Percentiles rank a stretch among this genome's conserved stretches.
phyloP scores from a whole-genome alignment of 1,140 invertebrate genomes.

The Bombyx mori region ASM3026992v2 NC_085110.1:9902001-9902500 shows the following conservation, averaged over 20 bases:
- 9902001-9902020: slow-evolving; percentile 79
- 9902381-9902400: too few relatives aligned
- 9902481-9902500: too few relatives aligned
- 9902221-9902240: slow-evolving; percentile 94
- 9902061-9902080: slow-evolving; percentile 78
- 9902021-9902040: slow-evolving; percentile 78
- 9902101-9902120: slow-evolving; percentile 84
- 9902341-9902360: too few relatives aligned
- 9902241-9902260: slow-evolving; percentile 92
- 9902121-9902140: slow-evolving; percentile 88
- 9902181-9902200: background rate
- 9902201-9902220: slow-evolving; percentile 74
- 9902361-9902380: too few relatives aligned
- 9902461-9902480: too few relatives aligned
- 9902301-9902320: slow-evolving; percentile 25
- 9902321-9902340: background rate
- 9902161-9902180: background rate
- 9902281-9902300: slow-evolving; percentile 88
- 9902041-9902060: slow-evolving; percentile 73
- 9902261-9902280: slow-evolving; percentile 97
- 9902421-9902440: too few relatives aligned
- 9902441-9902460: too few relatives aligned
- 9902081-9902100: slow-evolving; percentile 77
- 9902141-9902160: slow-evolving; percentile 79
- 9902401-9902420: too few relatives aligned